Base-by-base conservation (phyloP, 1,140 invertebrate species). In the Phocides pigmalion region DNA sequence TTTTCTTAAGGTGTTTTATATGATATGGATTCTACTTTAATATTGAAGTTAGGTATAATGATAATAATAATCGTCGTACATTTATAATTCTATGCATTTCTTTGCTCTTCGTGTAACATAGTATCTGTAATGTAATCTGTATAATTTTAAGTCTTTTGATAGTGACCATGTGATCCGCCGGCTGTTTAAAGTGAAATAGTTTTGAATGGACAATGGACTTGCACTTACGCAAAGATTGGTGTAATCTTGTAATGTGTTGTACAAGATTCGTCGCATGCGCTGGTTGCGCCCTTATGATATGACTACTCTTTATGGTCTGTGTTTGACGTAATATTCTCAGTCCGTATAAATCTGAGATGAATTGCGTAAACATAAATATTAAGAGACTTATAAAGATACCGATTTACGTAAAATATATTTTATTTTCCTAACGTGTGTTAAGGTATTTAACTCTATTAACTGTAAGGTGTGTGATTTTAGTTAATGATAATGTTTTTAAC, bases 381-480 rank as follows among this genome's bases (percentile, higher is more conserved):
- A 32, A 46, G 49, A 50, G 49, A 50, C 42, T 62, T 62, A 64
- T 47, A 54, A 56, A 46, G 44, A 11, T 44, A 44, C 22, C 32
- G 44, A 3, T 28, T 58, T 25, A 56, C 53, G n/a, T 32, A 46
- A 11, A 32, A n/a, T 46, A 58, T 46, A 58, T 14, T 67, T 61
- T 79, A 58, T 56, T 81, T 85, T 78, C 64, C 66, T 80, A 70
- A 70, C 50, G 72, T 83, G 77, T 84, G 79, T 85, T 84, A 87
- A 58, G 79, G 68, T 87, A 86, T 75, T 81, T 74, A 78, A 76
- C 63, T 79, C 39, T 67, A 68, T 63, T 77, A 72, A 75, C 68
- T 73, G 47, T 90, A 90, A 90, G 82, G 74, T 84, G 86, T 88
- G 85, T 90, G 85, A 87, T 83, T 89, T 90, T 81, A 81, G 76